Evolutionary conservation across 1,140 invertebrate genomes (phyloP), one percentile per base, ranked within the genome.

Genomic region (Aphelinus atriplicis): DNA sequence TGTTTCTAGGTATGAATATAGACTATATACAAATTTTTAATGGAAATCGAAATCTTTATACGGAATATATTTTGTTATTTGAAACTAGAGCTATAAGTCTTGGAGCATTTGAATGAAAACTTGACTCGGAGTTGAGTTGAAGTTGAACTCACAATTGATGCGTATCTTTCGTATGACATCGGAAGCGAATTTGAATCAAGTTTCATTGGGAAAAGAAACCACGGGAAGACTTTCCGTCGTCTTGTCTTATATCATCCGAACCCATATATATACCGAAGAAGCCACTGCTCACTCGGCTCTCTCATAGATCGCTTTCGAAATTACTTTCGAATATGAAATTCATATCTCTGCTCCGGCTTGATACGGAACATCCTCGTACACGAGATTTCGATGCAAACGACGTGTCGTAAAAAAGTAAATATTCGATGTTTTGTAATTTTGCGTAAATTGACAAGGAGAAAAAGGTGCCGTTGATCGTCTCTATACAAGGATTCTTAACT

Each of bases 321-420:
- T 80, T 83, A 80, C 80, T 79, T 79, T 80, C 77, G 79, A 78
- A 80, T 82, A 82, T 80, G 74, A 82, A 83, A 81, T 83, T 81
- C 79, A 81, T 82, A 79, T 81, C 65, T 61, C 50, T 42, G 47
- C 55, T 42, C 10, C 42, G 26, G 26, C 26, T 26, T 26, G 26
- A 26, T 26, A 26, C 26, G 26, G 26, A 26, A 26, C 26, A 26
- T 26, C 26, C 26, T 26, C 26, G 26, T 26, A 26, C 26, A 26
- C 26, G 26, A 26, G 26, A 26, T 26, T 26, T 26, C 26, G 26
- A 26, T 26, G 26, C 26, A 26, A 26, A 26, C 26, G 26, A 26
- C 26, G 26, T 26, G 26, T 26, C 26, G 26, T 26, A 26, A 26
- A 71, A 53, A 50, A 64, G 9, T 71, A 61, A 57, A 53, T 46